Base-by-base conservation (phyloP, 1,140 invertebrate genomes). In the Dreissena rostriformis region DNA sequence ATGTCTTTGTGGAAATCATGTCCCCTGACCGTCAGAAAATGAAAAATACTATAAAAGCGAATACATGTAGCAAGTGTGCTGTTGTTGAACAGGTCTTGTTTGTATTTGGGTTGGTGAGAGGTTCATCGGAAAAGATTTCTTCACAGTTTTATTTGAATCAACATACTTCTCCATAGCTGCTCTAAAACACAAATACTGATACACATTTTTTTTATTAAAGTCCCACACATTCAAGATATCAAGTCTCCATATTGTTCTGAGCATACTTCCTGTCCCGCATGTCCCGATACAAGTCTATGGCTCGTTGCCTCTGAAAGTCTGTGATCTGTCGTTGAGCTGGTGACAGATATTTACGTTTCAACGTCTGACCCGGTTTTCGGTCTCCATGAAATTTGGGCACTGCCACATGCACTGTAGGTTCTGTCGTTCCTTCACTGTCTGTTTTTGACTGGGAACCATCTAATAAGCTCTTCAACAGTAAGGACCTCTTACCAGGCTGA, bases 201-300 rank as follows among this genome's bases (percentile, higher is more conserved):
- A 39, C 39, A 39, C 2, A 5, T 39, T 39, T 5, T 39, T 39
- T 39, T 39, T 39, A 39, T 39, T 39, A 39, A 39, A 39, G 39
- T 8, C 8, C 4, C 39, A 39, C 57, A 61, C 22, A n/a, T 61
- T 61, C 17, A 61, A 61, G 57, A 19, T 61, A 19, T 61, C 57
- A 61, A 61, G 57, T 61, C 22, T 61, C 12, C 57, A 61, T 6
- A 61, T 61, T 61, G 22, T 61, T 61, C 22, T 24, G 57, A 4
- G 17, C 17, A 61, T 61, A 61, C 82, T 88, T 89, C 55, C 83
- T 71, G 26, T 84, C 80, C 80, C 85, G 89, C 53, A 89, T 73
- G 70, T 86, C 72, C 83, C 89, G 87, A 71, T 90, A 90, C 55
- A 87, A 49, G 61, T 88, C 72, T 39, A 90, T 88, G 65, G 86